These are phyloP conservation scores for Apteryx owenii DNA, from an alignment of 2,113 vertebrate species.

Conservation along the genomic window DNA sequence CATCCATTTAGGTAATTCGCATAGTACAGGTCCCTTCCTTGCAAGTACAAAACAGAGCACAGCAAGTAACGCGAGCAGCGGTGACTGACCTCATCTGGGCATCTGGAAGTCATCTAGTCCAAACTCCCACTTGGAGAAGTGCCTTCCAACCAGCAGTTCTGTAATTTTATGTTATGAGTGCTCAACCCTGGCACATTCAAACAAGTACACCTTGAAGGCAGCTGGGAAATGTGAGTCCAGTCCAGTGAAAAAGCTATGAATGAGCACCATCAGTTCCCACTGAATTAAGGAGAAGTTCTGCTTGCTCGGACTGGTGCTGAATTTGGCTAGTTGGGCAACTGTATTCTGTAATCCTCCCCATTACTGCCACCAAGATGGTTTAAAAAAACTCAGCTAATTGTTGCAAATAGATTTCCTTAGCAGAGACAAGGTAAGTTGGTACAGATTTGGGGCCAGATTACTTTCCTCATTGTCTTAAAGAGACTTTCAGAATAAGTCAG, in stretches of 20 bases:
- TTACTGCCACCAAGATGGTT: not conserved
- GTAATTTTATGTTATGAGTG: not conserved
- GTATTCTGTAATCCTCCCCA: not conserved
- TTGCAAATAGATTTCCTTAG: not conserved
- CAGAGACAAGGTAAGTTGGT: not conserved
- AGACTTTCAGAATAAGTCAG: not conserved
- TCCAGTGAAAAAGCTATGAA: not conserved
- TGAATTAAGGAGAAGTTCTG: not conserved
- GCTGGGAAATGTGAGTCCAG: not conserved
- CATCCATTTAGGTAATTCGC: not conserved
- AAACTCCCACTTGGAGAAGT: not conserved
- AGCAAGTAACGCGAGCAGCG: not conserved
- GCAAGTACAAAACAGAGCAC: not conserved
- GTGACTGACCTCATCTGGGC: not conserved
- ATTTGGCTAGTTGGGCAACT: not conserved
- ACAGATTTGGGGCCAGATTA: not conserved
- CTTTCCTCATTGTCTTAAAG: not conserved
- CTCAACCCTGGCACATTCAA: not conserved
- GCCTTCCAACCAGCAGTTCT: not conserved
- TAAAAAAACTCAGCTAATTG: not conserved
- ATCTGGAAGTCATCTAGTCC: not conserved
- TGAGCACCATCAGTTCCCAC: not conserved
- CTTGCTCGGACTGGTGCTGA: fast-evolving
- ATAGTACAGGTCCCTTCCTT: not conserved
- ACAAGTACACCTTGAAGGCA: not conserved